These are phyloP conservation scores for Lasioglossum figueresi DNA, from an alignment of 2,888 invertebrate species.

Conservation along the genomic window DNA sequence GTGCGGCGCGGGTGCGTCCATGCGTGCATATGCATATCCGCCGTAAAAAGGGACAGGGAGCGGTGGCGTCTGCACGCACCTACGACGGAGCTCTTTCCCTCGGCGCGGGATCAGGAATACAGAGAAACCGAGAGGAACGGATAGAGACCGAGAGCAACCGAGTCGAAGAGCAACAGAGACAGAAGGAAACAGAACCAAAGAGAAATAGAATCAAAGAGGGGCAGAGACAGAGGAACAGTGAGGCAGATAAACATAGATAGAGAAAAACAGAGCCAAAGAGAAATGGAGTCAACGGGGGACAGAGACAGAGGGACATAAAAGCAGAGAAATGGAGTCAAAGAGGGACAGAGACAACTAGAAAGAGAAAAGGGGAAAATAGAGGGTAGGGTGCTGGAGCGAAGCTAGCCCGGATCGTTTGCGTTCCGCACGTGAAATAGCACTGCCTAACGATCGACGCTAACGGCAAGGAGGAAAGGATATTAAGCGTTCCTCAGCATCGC, in stretches of 20 bases:
- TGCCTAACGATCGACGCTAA: conserved; percentile 69
- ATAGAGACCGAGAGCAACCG: too few species aligned
- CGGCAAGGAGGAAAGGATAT: conserved; percentile 58
- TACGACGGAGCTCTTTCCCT: neutral
- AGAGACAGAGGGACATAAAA: too few species aligned
- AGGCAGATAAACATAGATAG: neutral
- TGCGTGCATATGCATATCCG: conserved; percentile 41
- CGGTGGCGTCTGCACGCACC: conserved; percentile 20
- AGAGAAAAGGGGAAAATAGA: neutral
- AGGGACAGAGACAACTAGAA: neutral
- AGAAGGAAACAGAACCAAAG: too few species aligned
- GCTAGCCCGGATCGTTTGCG: conserved; percentile 49
- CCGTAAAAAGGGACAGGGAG: conserved; percentile 46
- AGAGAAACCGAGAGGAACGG: too few species aligned
- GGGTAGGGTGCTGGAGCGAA: neutral
- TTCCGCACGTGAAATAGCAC: conserved; percentile 51
- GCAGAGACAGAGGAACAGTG: neutral
- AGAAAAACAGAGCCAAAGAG: neutral
- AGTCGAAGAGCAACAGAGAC: too few species aligned
- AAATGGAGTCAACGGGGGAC: neutral
- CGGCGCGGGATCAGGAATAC: neutral
- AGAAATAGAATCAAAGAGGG: neutral
- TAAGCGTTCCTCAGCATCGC: conserved; percentile 52
- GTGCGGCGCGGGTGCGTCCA: conserved; percentile 15
- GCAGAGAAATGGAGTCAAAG: neutral